Percentiles rank a stretch among this genome's conserved stretches.
phyloP scores from a whole-genome alignment of 1,140 invertebrate species.

The Potamilus streckersoni region DNA sequence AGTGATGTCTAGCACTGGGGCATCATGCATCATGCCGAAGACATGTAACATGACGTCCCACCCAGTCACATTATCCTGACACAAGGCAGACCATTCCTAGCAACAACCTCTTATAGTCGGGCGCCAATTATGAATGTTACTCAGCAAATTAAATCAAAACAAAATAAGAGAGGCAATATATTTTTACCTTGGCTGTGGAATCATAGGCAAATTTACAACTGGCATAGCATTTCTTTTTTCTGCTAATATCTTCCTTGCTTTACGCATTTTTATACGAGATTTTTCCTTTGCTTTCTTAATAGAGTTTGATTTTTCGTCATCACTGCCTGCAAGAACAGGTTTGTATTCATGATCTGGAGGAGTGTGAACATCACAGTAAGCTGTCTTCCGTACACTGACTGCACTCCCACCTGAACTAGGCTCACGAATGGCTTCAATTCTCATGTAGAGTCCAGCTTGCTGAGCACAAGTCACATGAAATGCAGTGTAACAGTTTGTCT shows the following conservation, averaged over 20 bases:
- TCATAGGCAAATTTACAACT: slow-evolving; percentile 92
- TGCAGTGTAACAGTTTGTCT: slow-evolving; percentile 94
- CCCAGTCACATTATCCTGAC: too few relatives aligned
- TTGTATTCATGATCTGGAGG: slow-evolving; percentile 71
- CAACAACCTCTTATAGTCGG: too few relatives aligned
- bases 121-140: neutral
- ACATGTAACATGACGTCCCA: too few relatives aligned
- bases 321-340: slow-evolving; percentile 56
- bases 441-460: slow-evolving; percentile 94
- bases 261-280: slow-evolving; percentile 78
- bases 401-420: slow-evolving; percentile 54
- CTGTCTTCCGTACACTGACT: slow-evolving; percentile 90
- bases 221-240: slow-evolving; percentile 91
- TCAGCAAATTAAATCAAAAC: too few relatives aligned
- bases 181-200: slow-evolving; percentile 82
- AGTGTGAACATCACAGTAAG: slow-evolving; percentile 95
- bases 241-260: slow-evolving; percentile 81
- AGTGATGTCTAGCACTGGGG: too few relatives aligned
- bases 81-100: too few relatives aligned
- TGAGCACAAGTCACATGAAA: slow-evolving; percentile 99
- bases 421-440: slow-evolving; percentile 82
- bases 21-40: too few relatives aligned
- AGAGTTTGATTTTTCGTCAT: slow-evolving; percentile 62
- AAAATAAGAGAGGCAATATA: too few relatives aligned
- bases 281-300: slow-evolving; percentile 71